Conservation (phyloP, 2,888 invertebrate species). For the Drosophila acutilabella region DNA sequence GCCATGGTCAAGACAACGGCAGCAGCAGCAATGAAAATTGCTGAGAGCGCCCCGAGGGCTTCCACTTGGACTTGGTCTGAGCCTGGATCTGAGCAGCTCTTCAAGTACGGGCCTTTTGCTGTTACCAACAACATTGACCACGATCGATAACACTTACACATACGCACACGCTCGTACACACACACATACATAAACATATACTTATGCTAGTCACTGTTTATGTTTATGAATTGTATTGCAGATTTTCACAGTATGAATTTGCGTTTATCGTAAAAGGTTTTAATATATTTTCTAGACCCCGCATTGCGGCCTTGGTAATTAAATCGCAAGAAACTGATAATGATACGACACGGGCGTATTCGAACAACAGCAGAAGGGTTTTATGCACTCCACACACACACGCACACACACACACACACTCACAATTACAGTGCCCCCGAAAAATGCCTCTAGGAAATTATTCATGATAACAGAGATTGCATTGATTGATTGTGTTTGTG, state of each 20-base stretch:
- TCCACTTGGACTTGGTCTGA: slow-evolving; percentile 64
- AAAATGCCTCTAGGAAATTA: slow-evolving; percentile 77
- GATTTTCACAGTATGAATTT: slow-evolving; percentile 48
- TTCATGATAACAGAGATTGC: slow-evolving; percentile 80
- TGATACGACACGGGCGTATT: slow-evolving; percentile 44
- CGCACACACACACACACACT: slow-evolving; percentile 14
- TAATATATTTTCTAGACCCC: slow-evolving; percentile 53
- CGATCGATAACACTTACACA: slow-evolving; percentile 72
- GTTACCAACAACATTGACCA: slow-evolving; percentile 68
- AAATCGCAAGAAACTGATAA: slow-evolving; percentile 74
- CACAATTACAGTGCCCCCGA: slow-evolving; percentile 52
- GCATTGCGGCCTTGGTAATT: slow-evolving; percentile 69
- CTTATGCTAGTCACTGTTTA: slow-evolving; percentile 48
- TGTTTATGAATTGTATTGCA: slow-evolving; percentile 72
- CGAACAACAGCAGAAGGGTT: slow-evolving; percentile 54
- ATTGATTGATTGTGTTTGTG: slow-evolving; percentile 70
- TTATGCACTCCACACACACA: slow-evolving; percentile 17
- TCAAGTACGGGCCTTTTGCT: slow-evolving; percentile 57
- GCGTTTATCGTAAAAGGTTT: slow-evolving; percentile 64
- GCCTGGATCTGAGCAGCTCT: slow-evolving; percentile 62
- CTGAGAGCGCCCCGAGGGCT: slow-evolving; percentile 84
- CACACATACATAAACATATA: slow-evolving; percentile 14
- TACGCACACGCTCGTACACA: slow-evolving; percentile 20
- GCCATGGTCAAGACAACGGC: slow-evolving; percentile 47
- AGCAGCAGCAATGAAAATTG: slow-evolving; percentile 77